phyloP scores from a whole-genome alignment of 2,113 vertebrate species.

The Erythrocebus patas region DNA sequence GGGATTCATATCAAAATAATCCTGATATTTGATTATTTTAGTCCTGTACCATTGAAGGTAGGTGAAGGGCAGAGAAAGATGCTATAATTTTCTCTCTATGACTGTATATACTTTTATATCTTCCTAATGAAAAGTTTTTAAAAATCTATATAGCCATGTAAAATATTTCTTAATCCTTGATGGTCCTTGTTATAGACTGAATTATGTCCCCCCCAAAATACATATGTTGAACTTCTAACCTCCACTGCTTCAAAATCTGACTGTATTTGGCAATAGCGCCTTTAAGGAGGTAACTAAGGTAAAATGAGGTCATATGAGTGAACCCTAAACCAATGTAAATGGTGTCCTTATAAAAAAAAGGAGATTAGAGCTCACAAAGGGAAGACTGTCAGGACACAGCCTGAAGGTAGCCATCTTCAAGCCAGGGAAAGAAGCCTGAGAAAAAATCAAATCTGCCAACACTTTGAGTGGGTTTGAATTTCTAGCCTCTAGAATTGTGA shows the following conservation, averaged over 20 bases:
- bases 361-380: not conserved
- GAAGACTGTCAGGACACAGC: not conserved
- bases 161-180: not conserved
- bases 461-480: not conserved
- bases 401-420: not conserved
- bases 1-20: too few species aligned
- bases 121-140: not conserved
- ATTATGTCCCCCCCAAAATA: not conserved
- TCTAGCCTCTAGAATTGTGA: not conserved
- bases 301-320: not conserved
- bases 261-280: not conserved
- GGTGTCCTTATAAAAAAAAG: not conserved
- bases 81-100: not conserved
- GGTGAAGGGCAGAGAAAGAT: not conserved
- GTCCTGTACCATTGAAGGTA: too few species aligned
- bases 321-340: not conserved
- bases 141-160: not conserved
- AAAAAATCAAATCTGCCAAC: not conserved
- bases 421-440: not conserved
- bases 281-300: not conserved
- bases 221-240: not conserved
- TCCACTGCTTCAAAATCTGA: not conserved
- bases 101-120: not conserved
- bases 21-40: too few species aligned
- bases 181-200: not conserved